Percentiles rank a stretch among this genome's conserved stretches.
These are phyloP conservation scores for Monochamus saltuarius DNA, from an alignment of 1,140 invertebrate genomes.

Conservation along the genomic window DNA sequence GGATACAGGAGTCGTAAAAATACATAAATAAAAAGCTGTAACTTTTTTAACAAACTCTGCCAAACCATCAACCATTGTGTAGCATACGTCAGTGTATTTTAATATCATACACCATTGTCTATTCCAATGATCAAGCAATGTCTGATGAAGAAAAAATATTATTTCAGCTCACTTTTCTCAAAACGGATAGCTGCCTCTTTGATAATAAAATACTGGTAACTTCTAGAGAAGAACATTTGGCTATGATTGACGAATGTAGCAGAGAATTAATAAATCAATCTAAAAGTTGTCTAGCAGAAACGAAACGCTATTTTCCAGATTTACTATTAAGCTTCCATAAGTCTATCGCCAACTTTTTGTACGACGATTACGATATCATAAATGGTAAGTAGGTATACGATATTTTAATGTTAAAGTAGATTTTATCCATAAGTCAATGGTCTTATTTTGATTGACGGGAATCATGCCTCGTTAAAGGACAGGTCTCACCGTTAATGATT, in stretches of 20 bases:
- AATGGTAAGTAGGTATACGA: not conserved
- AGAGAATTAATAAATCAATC: constrained; percentile 9
- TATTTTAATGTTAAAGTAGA: not conserved
- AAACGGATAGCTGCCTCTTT: not conserved
- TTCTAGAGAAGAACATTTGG: constrained; percentile 6
- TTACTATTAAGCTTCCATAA: constrained; percentile 14
- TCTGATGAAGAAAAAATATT: no score
- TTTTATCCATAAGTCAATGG: no score
- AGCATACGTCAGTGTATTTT: no score
- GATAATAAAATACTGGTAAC: not conserved
- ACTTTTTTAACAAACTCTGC: no score
- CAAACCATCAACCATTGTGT: no score
- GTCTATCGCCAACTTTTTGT: constrained; percentile 16
- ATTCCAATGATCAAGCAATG: no score
- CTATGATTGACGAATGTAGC: constrained; percentile 10
- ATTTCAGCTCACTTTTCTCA: not conserved
- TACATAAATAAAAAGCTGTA: no score
- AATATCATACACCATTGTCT: no score
- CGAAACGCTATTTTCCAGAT: constrained; percentile 24
- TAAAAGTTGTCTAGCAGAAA: constrained; percentile 9
- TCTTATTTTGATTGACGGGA: no score
- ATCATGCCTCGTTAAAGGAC: no score
- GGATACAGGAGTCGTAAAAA: no score
- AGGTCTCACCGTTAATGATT: no score
- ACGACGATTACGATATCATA: constrained; percentile 16